Conservation (phyloP, 2,113 vertebrate genomes). For the Labrus mixtus region DNA sequence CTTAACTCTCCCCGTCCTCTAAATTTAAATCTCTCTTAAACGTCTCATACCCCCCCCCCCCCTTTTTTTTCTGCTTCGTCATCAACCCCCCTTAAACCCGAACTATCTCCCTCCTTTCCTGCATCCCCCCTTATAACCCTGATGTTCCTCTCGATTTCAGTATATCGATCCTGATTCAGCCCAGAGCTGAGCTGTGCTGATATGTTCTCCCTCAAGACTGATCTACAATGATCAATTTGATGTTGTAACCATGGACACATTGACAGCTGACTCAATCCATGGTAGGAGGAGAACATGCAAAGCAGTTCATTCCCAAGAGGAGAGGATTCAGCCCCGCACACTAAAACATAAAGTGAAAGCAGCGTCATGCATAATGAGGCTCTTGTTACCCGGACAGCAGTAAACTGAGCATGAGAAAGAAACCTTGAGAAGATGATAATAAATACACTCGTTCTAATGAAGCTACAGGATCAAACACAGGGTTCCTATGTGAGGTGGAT, state of each 20-base stretch:
- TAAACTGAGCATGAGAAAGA: conserved; percentile 15
- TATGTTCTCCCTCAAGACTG: conserved; percentile 9
- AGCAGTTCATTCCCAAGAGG: neutral
- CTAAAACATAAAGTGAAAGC: neutral
- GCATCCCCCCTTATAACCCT: conserved; percentile 3
- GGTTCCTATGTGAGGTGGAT: neutral
- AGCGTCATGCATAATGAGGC: conserved; percentile 4
- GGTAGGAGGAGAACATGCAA: neutral
- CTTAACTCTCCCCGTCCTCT: conserved; percentile 4
- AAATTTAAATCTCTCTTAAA: conserved; percentile 17
- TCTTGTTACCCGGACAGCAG: conserved; percentile 33
- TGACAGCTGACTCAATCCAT: neutral
- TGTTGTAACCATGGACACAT: neutral
- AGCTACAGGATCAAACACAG: neutral
- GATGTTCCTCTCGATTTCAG: conserved; percentile 42
- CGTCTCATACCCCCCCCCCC: neutral
- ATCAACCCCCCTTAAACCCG: conserved; percentile 13
- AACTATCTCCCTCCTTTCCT: conserved; percentile 6
- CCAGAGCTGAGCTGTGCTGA: conserved; percentile 20
- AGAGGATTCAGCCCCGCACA: neutral
- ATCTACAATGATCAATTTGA: conserved; percentile 10
- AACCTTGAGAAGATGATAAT: neutral
- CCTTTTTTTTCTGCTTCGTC: conserved; percentile 34
- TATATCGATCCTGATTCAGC: conserved; percentile 35
- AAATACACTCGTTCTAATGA: neutral